A percentile compares a stretch with the other conserved stretches of the same genome.
These are phyloP conservation scores for Ranitomeya imitator DNA, from an alignment of 2,113 vertebrate species.

Conservation along the genomic window DNA sequence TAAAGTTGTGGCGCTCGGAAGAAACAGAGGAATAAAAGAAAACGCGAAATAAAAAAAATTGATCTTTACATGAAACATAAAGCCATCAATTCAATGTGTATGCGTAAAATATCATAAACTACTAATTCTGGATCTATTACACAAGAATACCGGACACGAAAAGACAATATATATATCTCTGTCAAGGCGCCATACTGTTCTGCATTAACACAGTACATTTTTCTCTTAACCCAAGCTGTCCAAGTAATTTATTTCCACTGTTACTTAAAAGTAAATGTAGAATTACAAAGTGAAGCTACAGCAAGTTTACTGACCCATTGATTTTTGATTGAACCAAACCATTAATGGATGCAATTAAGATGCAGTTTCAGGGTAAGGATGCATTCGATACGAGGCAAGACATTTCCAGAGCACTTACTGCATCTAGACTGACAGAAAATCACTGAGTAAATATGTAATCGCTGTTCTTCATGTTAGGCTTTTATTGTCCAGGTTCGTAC, in stretches of 20 bases:
- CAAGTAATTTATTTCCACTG: conserved; percentile 39
- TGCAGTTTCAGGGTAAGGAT: conserved; percentile 51
- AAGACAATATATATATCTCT: background rate
- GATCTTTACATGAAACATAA: no score
- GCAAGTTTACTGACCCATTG: conserved; percentile 54
- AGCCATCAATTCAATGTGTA: no score
- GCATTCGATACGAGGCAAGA: conserved; percentile 38
- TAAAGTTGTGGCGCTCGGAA: no score
- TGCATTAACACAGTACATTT: background rate
- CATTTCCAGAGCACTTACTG: conserved; percentile 45
- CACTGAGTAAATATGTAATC: conserved; percentile 54
- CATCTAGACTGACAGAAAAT: conserved; percentile 51
- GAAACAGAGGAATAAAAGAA: background rate
- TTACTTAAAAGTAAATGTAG: conserved; percentile 36
- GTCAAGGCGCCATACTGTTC: background rate
- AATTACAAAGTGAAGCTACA: conserved; percentile 50
- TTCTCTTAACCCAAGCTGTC: background rate
- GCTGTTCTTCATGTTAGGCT: conserved; percentile 43
- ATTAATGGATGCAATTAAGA: conserved; percentile 58
- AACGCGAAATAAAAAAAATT: background rate
- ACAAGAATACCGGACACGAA: background rate
- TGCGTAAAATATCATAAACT: background rate
- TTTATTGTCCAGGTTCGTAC: conserved; percentile 35
- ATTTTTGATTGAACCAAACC: conserved; percentile 51
- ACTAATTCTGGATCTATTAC: background rate